phyloP scores from a whole-genome alignment of 1,140 invertebrate species.

The Drosophila cardini region DNA sequence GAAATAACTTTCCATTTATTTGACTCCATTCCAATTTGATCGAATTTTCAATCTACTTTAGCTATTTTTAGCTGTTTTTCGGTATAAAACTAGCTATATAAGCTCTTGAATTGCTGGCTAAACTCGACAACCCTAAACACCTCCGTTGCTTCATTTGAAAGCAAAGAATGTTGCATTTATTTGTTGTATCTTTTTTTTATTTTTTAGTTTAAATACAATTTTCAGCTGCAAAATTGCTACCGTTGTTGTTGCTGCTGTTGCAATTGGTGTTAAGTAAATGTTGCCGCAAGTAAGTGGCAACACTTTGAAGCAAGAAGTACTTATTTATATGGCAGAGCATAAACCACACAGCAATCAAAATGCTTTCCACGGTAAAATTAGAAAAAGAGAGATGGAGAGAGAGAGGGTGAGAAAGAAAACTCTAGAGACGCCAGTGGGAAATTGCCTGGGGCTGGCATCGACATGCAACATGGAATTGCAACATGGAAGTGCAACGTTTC shows the following conservation, averaged over 20 bases:
- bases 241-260: conserved; percentile 59
- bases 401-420: too few relatives aligned
- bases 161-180: conserved; percentile 57
- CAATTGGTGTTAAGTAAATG: conserved; percentile 77
- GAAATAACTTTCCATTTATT: too few relatives aligned
- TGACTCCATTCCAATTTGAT: too few relatives aligned
- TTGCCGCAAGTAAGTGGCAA: conserved; percentile 78
- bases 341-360: conserved; percentile 26
- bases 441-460: conserved; percentile 18
- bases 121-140: too few relatives aligned
- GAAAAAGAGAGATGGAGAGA: conserved; percentile 3
- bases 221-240: conserved; percentile 62
- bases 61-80: too few relatives aligned
- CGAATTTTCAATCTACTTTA: too few relatives aligned
- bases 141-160: conserved; percentile 1
- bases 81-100: too few relatives aligned
- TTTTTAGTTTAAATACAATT: conserved; percentile 76
- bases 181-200: conserved; percentile 32
- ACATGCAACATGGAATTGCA: neutral
- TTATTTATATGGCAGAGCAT: conserved; percentile 17
- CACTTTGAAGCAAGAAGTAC: conserved; percentile 43
- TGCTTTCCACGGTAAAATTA: conserved; percentile 31
- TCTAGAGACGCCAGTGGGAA: neutral
- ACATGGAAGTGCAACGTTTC: neutral
- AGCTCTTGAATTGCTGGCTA: too few relatives aligned